Evolutionary conservation across 1,140 invertebrate genomes (phyloP).

Genomic region (Pseudomyrmex cubaensis): DNA sequence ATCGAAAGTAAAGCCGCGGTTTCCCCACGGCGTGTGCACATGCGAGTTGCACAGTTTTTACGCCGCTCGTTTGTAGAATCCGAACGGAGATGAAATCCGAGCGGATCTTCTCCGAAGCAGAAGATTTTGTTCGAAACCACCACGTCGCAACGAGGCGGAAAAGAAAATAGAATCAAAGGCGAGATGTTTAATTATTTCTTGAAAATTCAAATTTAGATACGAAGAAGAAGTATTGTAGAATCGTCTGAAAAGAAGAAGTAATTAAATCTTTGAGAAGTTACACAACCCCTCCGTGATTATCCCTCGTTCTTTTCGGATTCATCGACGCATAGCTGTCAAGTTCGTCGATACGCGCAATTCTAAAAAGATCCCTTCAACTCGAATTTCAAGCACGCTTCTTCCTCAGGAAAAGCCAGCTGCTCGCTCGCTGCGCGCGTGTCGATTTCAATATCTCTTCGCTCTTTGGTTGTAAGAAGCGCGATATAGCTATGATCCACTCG

Average conservation of each 20-base stretch:
- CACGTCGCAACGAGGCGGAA: neutral
- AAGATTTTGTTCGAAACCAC: too few relatives aligned
- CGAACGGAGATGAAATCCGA: constrained; percentile 13
- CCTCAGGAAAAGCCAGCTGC: constrained; percentile 35
- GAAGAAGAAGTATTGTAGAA: neutral
- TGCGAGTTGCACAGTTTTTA: constrained; percentile 50
- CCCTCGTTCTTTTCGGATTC: constrained; percentile 4
- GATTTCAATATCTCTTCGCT: constrained; percentile 54
- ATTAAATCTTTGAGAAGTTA: too few relatives aligned
- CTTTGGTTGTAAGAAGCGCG: constrained; percentile 9
- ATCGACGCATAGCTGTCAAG: constrained; percentile 26
- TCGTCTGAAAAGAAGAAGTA: neutral
- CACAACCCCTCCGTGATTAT: neutral
- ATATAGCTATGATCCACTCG: constrained; percentile 12
- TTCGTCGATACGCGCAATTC: constrained; percentile 10
- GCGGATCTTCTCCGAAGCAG: too few relatives aligned
- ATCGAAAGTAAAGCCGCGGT: constrained; percentile 53
- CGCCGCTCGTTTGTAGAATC: constrained; percentile 25
- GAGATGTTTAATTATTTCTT: too few relatives aligned
- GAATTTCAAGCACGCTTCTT: constrained; percentile 47
- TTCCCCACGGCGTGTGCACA: constrained; percentile 22
- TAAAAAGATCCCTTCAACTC: constrained; percentile 37
- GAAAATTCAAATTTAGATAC: too few relatives aligned
- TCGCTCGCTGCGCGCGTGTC: constrained; percentile 38
- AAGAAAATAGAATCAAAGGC: neutral